Base-by-base conservation (phyloP, 2,888 invertebrate species). In the Stenichneumon culpator region DNA sequence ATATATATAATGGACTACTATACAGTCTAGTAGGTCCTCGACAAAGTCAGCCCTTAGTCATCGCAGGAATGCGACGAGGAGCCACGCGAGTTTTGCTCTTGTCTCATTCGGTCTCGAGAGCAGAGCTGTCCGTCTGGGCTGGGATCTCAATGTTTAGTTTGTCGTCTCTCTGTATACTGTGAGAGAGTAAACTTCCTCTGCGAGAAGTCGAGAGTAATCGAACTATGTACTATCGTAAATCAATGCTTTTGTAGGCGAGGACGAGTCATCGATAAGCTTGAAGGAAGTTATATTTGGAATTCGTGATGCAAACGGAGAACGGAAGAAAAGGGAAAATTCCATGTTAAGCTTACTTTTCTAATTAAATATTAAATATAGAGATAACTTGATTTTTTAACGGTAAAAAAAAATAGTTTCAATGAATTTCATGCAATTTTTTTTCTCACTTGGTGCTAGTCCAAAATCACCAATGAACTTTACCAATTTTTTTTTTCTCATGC, bases 61-160 rank as follows among this genome's bases (percentile, higher is more conserved):
- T 90, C 90, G 84, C 65, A 88, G 90, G 90, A 91, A 90, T 90
- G 90, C 86, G 87, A 86, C 81, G 84, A 75, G 81, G 89, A 86
- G 82, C 83, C 22, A 74, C 63, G 67, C 70, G 57, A 69, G 50
- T 75, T 78, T 63, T 32, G 65, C 84, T 82, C 52, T 47, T 67
- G 52, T 77, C 36, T 25, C 72, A 82, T 72, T 79, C n/a, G 50
- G 79, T 79, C 32, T 77, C 77, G 52, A 54, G 50, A 67, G 32
- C 67, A 36, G 73, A 73, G 77, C 68, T 75, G 74, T 70, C 68
- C 79, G 57, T 47, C 57, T 3, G 77, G 32, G 39, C 73, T 79
- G 69, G 78, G 79, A 69, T 74, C 65, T 74, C 14, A 36, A 52
- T 78, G 78, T 84, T 74, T 65, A 57, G 65, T 79, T 78, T 54